Evolutionary conservation across 2,113 vertebrate species (phyloP).

Genomic region (Syngnathus typhle): DNA sequence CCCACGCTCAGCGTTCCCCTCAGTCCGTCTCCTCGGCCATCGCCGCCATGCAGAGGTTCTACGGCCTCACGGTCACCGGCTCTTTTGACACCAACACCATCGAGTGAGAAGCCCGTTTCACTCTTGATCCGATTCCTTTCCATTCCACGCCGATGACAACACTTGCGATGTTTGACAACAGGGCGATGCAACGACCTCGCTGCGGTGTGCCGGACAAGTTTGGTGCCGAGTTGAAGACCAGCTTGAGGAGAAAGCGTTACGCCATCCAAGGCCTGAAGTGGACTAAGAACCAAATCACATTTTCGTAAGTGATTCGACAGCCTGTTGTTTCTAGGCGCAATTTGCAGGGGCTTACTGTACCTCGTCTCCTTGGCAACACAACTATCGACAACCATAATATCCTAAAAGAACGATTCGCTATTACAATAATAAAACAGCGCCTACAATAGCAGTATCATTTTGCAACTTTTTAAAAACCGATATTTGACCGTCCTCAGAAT

Average conservation of each 20-base stretch:
- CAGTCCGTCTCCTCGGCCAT: constrained; percentile 81
- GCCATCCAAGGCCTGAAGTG: constrained; percentile 87
- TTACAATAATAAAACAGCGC: not conserved
- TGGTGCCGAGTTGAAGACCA: constrained; percentile 84
- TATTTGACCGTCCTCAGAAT: constrained; percentile 55
- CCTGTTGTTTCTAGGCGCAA: not conserved
- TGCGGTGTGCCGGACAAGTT: constrained; percentile 92
- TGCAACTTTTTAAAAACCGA: not conserved
- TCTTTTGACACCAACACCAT: constrained; percentile 72
- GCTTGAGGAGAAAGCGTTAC: constrained; percentile 82
- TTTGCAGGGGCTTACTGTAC: not conserved
- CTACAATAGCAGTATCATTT: not conserved
- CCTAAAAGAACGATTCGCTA: not conserved
- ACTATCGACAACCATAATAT: not conserved
- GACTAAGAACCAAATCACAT: constrained; percentile 80
- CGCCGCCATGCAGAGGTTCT: constrained; percentile 85
- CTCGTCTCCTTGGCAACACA: not conserved
- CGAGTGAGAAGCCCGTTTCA: constrained; percentile 61
- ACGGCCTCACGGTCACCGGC: constrained; percentile 79
- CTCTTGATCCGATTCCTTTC: not conserved
- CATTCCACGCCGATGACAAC: not conserved
- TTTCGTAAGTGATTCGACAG: constrained; percentile 72
- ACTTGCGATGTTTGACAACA: constrained; percentile 44
- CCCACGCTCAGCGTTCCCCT: constrained; percentile 79
- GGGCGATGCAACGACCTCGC: constrained; percentile 81